Conservation (phyloP, 1,140 invertebrate genomes). For the Caenorhabditis latens region DNA sequence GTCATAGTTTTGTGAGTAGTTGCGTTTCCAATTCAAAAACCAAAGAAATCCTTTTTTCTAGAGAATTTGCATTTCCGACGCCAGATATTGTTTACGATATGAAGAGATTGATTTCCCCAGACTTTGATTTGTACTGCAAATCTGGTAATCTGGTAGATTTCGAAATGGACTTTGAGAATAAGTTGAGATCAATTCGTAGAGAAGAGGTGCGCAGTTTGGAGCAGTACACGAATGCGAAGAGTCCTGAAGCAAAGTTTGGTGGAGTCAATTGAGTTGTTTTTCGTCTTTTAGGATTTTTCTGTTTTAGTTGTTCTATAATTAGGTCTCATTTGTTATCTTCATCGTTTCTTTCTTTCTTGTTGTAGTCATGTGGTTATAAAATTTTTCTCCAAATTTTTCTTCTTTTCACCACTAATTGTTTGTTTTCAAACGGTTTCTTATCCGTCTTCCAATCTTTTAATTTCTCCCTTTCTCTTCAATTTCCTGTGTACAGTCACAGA, state of each 20-base stretch:
- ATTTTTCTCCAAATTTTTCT: neutral
- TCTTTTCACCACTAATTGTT: neutral
- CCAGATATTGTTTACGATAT: constrained; percentile 60
- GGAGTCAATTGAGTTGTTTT: constrained; percentile 47
- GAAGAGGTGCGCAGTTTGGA: constrained; percentile 45
- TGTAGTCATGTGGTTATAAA: neutral
- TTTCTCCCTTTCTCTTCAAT: neutral
- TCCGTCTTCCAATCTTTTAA: neutral
- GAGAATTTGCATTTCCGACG: constrained; percentile 63
- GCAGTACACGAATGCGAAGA: constrained; percentile 36
- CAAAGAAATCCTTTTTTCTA: neutral
- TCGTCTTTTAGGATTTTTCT: neutral
- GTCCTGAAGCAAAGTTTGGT: constrained; percentile 54
- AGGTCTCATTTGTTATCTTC: neutral
- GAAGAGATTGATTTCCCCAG: constrained; percentile 60
- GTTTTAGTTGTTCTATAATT: neutral
- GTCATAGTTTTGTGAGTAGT: constrained; percentile 58
- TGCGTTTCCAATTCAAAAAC: neutral
- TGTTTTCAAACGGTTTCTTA: neutral
- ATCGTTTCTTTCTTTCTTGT: constrained; percentile 3
- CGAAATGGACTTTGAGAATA: constrained; percentile 55
- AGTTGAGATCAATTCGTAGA: constrained; percentile 39
- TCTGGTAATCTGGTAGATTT: constrained; percentile 58
- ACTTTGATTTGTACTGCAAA: constrained; percentile 59
- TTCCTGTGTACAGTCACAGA: neutral